Evolutionary conservation across 2,113 vertebrate species (phyloP), one percentile per base, ranked within the genome.

Genomic region (Gopherus evgoodei): DNA sequence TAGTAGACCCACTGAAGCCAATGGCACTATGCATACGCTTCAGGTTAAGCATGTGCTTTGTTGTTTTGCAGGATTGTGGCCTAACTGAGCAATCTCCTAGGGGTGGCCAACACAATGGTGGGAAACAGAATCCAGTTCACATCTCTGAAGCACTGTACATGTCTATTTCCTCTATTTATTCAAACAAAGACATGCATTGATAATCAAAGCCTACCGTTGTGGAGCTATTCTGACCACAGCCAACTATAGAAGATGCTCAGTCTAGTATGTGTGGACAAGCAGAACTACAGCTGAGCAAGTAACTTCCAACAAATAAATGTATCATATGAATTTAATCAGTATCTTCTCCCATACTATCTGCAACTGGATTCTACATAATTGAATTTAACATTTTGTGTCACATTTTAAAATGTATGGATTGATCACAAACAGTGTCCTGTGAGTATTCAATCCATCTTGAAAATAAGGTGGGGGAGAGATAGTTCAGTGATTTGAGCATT

Each of bases 351-450:
- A 59, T 81, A 93, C 85, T 42, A 38, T 5, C 78, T 22, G 9
- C 19, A n/a, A 91, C 49, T 21, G 88, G 86, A 90, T 56, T 78
- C 57, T 86, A 19, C 90, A 54, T 1, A 94, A 91, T 84, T 9
- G 50, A 72, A 88, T 87, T 75, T 38, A 35, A 44, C 86, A 47
- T 47, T 96, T 96, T 91, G 81, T 19, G 93, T 91, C 65, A 47
- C 93, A 83, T 84, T 80, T 89, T 4, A 96, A 91, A 54, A 12
- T 3, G 2, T 47, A 50, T 8, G 35, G 44, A 13, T 85, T 50
- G 56, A 50, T 94, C 78, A 35, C 65, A 90, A 92, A 88, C 80
- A 31, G 8, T 83, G 56, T 22, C 81, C 83, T 83, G 35, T 47
- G 16, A 90, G 38, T 85, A 24, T 81, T 85, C 90, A 93, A 89